Conservation (phyloP, 2,797 vertebrate genomes). For the Dromococcyx pavoninus region DNA sequence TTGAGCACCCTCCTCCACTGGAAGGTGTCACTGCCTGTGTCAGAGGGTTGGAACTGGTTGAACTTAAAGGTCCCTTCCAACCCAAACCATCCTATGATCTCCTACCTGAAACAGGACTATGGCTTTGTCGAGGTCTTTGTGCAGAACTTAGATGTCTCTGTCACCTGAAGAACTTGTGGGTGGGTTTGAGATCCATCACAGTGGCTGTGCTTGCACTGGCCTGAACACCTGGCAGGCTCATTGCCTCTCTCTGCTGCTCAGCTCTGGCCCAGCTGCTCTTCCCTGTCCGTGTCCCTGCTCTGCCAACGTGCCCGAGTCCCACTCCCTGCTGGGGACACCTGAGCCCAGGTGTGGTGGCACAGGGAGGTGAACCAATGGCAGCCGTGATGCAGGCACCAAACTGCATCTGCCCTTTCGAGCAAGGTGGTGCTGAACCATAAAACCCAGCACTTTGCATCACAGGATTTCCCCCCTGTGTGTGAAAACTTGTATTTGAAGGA, state of each 20-base stretch:
- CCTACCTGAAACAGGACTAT: background rate
- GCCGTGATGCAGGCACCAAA: rapidly evolving
- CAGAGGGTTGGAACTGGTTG: too few species aligned
- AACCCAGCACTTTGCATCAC: background rate
- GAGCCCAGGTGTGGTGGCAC: background rate
- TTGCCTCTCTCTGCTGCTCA: background rate
- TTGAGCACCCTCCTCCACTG: too few species aligned
- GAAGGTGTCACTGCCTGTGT: too few species aligned
- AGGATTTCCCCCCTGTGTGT: background rate
- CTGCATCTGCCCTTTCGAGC: background rate
- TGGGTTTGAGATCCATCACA: background rate
- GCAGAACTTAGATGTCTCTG: background rate
- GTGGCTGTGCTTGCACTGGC: background rate
- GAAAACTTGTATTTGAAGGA: background rate
- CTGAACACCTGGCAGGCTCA: rapidly evolving
- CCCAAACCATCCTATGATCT: too few species aligned
- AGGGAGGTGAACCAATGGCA: background rate
- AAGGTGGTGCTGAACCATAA: background rate
- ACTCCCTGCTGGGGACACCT: rapidly evolving
- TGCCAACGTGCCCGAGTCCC: background rate
- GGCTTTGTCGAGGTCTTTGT: background rate
- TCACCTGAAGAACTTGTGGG: background rate
- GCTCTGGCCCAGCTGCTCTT: background rate
- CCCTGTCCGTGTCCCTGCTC: background rate
- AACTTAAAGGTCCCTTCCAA: too few species aligned